Conservation (phyloP, 2,797 vertebrate genomes). For the Acipenser oxyrinchus region DNA sequence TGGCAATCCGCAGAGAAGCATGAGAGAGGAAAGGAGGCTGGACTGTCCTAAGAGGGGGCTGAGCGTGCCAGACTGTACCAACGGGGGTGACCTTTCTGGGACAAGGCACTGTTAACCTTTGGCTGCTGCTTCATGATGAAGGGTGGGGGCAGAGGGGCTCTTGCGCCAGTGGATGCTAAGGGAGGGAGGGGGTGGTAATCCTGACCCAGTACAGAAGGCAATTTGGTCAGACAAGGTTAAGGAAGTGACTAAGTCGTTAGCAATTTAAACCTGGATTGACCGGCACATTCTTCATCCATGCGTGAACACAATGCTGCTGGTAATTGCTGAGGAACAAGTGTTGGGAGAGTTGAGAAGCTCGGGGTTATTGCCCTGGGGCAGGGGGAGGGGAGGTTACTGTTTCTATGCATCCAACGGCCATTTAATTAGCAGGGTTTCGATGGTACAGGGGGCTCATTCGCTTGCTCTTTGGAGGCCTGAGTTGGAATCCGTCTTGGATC, state of each 20-base stretch:
- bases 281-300: constrained; percentile 37
- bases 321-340: constrained; percentile 31
- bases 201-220: constrained; percentile 57
- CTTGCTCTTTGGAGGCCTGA: no score
- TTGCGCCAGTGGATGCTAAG: constrained; percentile 53
- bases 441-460: no score
- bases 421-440: no score
- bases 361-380: no score
- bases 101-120: constrained; percentile 63
- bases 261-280: constrained; percentile 49
- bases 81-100: constrained; percentile 63
- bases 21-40: not conserved
- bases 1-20: not conserved
- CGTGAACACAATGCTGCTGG: constrained; percentile 25
- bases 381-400: no score
- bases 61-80: constrained; percentile 28
- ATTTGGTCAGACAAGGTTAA: constrained; percentile 46
- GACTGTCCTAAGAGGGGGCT: not conserved
- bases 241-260: constrained; percentile 65
- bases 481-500: no score
- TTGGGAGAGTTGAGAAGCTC: no score
- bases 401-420: no score
- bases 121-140: constrained; percentile 54
- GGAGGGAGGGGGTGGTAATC: constrained; percentile 51
- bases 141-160: constrained; percentile 47